Evolutionary conservation across 2,797 vertebrate species (phyloP), one percentile per base, ranked within the genome.

Genomic region (Sorex maritimensis): DNA sequence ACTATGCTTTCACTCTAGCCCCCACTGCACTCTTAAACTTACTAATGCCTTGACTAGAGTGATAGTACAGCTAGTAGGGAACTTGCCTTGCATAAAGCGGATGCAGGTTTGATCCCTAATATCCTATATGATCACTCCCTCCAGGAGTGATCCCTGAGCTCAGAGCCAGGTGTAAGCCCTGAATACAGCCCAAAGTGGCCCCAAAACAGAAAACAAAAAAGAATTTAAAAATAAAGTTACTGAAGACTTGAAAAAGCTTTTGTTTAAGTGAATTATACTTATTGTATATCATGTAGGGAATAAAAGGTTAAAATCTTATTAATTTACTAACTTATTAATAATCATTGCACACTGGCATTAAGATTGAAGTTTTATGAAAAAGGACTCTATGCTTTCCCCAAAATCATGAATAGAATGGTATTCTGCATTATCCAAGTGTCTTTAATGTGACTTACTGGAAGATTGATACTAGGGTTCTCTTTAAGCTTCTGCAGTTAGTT

Each of bases 401-500:
- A 93, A 80, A 88, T 11, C 41, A 15, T 74, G 13, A 86, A 28
- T 55, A 87, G 7, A 77, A 8, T 63, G 28, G 19, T 9, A 28
- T 44, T 85, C 91, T 71, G 81, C 28, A 78, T 41, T 78, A 75
- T 73, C 17, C 6, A 86, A 81, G 81, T 41, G 65, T 90, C 61
- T 75, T 79, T 82, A 41, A 81, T 24, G 34, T 30, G 26, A 4
- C 11, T 85, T 94, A 77, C 38, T 68, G 85, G 49, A 72, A 72
- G 88, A 88, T 1, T 30, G 69, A 13, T n/a, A 63, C 17, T 30
- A 92, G 19, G 61, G 83, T 77, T 93, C 13, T 74, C 9, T 24
- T 30, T 24, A 77, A 41, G 12, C 26, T 93, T 88, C 19, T 67
- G 30, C 19, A 55, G 14, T 44, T 44, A 44, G 7, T 77, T 44